Evolutionary conservation across 2,888 invertebrate genomes (phyloP).

Genomic region (Calameuta idolon): DNA sequence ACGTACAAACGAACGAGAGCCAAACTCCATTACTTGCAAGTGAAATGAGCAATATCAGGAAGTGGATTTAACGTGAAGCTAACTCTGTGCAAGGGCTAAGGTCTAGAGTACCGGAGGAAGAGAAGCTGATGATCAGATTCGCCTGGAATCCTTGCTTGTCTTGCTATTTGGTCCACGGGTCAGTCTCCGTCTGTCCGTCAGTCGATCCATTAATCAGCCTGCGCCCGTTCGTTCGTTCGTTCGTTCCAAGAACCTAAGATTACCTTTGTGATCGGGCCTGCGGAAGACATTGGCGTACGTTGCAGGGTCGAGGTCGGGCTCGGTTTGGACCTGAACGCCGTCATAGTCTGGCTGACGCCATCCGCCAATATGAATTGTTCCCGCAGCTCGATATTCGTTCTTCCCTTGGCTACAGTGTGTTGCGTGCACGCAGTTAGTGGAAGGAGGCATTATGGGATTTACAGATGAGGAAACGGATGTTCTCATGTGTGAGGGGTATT

Average conservation of each 20-base stretch:
- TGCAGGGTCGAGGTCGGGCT: constrained; percentile 81
- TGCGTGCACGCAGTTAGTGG: constrained; percentile 63
- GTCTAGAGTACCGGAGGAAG: neutral
- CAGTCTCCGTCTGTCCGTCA: neutral
- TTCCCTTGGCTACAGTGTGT: constrained; percentile 93
- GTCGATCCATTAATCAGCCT: neutral
- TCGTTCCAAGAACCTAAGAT: constrained; percentile 24
- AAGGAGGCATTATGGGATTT: constrained; percentile 46
- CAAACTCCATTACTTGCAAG: neutral
- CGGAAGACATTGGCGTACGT: constrained; percentile 73
- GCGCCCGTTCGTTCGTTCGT: neutral
- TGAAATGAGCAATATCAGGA: neutral
- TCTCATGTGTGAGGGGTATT: constrained; percentile 34
- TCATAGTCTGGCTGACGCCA: constrained; percentile 98
- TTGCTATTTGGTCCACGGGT: neutral
- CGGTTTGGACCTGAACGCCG: constrained; percentile 96
- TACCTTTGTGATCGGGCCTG: constrained; percentile 98
- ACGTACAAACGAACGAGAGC: neutral
- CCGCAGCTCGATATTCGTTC: constrained; percentile 99
- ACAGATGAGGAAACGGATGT: constrained; percentile 43
- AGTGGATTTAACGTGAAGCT: neutral
- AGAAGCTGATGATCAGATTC: neutral
- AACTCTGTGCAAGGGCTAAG: neutral
- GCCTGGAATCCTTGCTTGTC: neutral
- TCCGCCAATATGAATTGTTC: constrained; percentile 99